Conservation (phyloP, 2,797 vertebrate genomes). For the Peromyscus nudipes region DNA sequence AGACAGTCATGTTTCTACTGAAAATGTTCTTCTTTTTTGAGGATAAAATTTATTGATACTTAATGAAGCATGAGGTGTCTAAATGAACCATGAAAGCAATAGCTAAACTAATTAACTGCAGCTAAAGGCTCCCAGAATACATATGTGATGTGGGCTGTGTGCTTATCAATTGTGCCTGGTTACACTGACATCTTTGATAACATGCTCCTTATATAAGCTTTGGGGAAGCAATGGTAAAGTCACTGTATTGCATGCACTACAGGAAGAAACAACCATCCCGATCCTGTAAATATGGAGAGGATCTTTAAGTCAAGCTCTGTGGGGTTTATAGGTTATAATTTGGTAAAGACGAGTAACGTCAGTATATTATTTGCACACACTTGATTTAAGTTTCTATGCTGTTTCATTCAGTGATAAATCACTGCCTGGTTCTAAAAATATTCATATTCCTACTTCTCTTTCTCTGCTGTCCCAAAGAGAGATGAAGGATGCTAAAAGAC, state of each 20-base stretch:
- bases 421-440: conserved; percentile 73
- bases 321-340: conserved; percentile 83
- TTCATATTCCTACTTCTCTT: not conserved
- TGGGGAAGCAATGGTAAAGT: conserved; percentile 75
- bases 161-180: conserved; percentile 86
- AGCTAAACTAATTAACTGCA: conserved; percentile 93
- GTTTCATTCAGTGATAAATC: conserved; percentile 75
- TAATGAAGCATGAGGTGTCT: conserved; percentile 92
- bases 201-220: conserved; percentile 69
- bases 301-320: conserved; percentile 75
- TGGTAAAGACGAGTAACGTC: conserved; percentile 74
- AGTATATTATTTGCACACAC: conserved; percentile 76
- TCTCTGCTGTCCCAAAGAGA: not conserved
- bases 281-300: conserved; percentile 73
- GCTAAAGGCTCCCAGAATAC: conserved; percentile 89
- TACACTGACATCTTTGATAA: conserved; percentile 82
- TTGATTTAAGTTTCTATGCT: conserved; percentile 74
- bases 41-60: conserved; percentile 90
- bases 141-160: conserved; percentile 85
- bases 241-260: conserved; percentile 58
- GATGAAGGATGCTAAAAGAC: conserved; percentile 32
- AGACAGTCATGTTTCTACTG: conserved; percentile 85
- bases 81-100: conserved; percentile 90
- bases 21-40: conserved; percentile 83
- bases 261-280: conserved; percentile 80